Percentiles rank a stretch among this genome's conserved stretches.
These are phyloP conservation scores for Noctuana brunneofusca DNA, from an alignment of 2,888 invertebrate species.

Conservation along the genomic window DNA sequence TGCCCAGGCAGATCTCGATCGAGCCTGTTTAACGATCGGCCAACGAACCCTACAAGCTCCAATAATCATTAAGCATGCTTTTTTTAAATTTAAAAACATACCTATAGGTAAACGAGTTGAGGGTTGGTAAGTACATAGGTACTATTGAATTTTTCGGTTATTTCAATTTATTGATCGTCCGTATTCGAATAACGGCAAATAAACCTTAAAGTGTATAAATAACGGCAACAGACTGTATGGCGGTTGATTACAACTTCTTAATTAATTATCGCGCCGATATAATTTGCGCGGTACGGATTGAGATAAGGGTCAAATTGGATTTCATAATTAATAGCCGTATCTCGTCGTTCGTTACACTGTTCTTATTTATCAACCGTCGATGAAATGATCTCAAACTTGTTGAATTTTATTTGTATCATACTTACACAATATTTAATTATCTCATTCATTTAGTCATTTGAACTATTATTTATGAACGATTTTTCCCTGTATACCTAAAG, in stretches of 20 bases:
- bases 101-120: too few species aligned
- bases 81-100: too few species aligned
- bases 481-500: constrained; percentile 3
- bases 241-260: constrained; percentile 23
- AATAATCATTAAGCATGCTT: too few species aligned
- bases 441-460: neutral
- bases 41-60: too few species aligned
- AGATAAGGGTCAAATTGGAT: constrained; percentile 22
- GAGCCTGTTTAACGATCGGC: too few species aligned
- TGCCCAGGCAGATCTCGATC: too few species aligned
- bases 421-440: neutral
- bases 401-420: neutral
- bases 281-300: constrained; percentile 23
- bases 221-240: constrained; percentile 16
- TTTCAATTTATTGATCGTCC: too few species aligned
- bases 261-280: constrained; percentile 21
- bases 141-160: too few species aligned
- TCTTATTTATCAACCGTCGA: constrained; percentile 10
- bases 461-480: neutral
- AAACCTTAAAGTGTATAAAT: neutral
- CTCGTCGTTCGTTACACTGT: neutral
- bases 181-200: constrained; percentile 2
- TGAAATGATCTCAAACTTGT: neutral
- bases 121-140: too few species aligned
- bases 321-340: constrained; percentile 19